Evolutionary conservation across 2,888 invertebrate genomes (phyloP).

Genomic region (Tryphoninae sp.): DNA sequence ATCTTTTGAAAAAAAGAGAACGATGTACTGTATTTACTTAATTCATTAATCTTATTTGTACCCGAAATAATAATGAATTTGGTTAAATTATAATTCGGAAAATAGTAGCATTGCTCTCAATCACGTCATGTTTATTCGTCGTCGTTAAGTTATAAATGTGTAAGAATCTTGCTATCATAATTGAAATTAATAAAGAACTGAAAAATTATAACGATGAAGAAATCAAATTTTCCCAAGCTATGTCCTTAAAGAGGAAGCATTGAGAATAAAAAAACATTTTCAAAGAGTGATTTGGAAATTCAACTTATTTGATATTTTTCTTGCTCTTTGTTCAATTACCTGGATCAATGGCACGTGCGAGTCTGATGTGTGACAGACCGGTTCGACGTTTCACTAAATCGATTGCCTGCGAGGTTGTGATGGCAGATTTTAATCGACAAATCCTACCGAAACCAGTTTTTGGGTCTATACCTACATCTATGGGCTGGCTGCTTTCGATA

Average conservation of each 20-base stretch:
- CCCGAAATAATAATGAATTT: too few relatives aligned
- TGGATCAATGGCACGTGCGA: constrained; percentile 85
- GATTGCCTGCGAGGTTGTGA: constrained; percentile 85
- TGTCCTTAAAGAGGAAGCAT: background rate
- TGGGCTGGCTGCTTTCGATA: constrained; percentile 74
- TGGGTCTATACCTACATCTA: constrained; percentile 67
- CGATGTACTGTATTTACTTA: too few relatives aligned
- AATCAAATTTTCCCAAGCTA: too few relatives aligned
- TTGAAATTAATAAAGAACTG: too few relatives aligned
- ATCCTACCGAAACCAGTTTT: constrained; percentile 84
- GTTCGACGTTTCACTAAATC: constrained; percentile 87
- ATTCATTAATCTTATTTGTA: too few relatives aligned
- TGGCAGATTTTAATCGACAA: constrained; percentile 81
- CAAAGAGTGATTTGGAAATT: background rate
- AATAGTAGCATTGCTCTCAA: too few relatives aligned
- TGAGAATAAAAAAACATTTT: background rate
- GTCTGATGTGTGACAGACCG: constrained; percentile 86
- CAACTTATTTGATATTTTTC: background rate
- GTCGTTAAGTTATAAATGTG: too few relatives aligned
- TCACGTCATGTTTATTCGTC: too few relatives aligned
- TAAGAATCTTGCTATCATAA: too few relatives aligned
- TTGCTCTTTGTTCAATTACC: constrained; percentile 73
- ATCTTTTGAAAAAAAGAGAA: too few relatives aligned
- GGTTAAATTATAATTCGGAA: too few relatives aligned
- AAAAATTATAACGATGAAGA: constrained; percentile 18